Conservation (phyloP, 1,140 invertebrate species). For the Nymphalis io region DNA sequence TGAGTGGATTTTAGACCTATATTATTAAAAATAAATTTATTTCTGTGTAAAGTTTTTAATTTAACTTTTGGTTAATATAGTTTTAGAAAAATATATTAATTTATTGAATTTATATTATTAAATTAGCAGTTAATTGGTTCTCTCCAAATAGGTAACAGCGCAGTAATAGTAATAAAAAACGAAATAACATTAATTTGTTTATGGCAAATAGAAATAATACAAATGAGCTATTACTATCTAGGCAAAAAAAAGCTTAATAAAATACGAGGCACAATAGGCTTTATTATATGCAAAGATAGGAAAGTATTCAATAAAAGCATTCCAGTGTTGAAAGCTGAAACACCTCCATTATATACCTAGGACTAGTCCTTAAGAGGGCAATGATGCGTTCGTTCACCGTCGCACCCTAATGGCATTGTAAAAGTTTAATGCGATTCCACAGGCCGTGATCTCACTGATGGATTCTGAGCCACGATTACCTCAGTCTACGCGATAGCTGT, state of each 20-base stretch:
- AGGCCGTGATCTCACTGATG: conserved; percentile 24
- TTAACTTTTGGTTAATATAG: too few relatives aligned
- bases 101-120: too few relatives aligned
- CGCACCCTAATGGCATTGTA: conserved; percentile 52
- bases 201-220: background rate
- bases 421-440: conserved; percentile 44
- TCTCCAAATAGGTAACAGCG: too few relatives aligned
- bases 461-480: conserved; percentile 25
- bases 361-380: conserved; percentile 40
- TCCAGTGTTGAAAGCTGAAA: conserved; percentile 31
- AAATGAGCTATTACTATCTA: background rate
- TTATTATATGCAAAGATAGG: conserved; percentile 10
- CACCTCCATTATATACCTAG: conserved; percentile 30
- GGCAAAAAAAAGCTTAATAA: background rate
- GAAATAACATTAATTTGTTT: background rate
- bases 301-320: conserved; percentile 31
- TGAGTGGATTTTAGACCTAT: too few relatives aligned
- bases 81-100: too few relatives aligned
- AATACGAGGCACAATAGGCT: background rate
- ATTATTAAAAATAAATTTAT: too few relatives aligned
- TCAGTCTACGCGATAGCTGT: conserved; percentile 14
- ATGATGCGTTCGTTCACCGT: conserved; percentile 55
- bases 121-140: too few relatives aligned
- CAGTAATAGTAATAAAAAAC: too few relatives aligned
- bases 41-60: too few relatives aligned